phyloP scores from a whole-genome alignment of 2,797 vertebrate genomes.

The Cryptoprocta ferox region DNA sequence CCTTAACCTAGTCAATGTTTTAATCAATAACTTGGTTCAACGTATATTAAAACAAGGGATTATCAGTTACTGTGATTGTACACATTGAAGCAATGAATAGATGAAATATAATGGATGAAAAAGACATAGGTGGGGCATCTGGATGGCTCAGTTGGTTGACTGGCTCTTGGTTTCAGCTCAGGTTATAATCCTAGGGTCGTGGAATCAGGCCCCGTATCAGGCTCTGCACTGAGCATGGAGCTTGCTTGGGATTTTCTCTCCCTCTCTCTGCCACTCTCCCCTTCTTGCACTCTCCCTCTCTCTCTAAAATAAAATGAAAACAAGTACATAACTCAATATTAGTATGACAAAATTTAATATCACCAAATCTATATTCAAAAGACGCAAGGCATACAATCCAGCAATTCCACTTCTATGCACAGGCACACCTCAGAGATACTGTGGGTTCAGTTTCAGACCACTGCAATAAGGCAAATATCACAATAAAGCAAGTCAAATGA shows the following conservation, averaged over 20 bases:
- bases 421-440: not conserved
- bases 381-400: not conserved
- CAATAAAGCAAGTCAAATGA: not conserved
- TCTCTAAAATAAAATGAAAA: too few species aligned
- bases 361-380: not conserved
- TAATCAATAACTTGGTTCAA: slow-evolving; percentile 3
- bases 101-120: not conserved
- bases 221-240: too few species aligned
- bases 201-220: too few species aligned
- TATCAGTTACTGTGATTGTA: not conserved
- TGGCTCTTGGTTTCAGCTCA: too few species aligned
- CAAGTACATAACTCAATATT: not conserved
- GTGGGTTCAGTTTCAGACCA: not conserved
- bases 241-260: too few species aligned
- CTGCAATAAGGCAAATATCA: not conserved
- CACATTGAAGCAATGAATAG: not conserved
- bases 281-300: too few species aligned
- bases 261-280: too few species aligned
- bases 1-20: slow-evolving; percentile 9
- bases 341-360: not conserved
- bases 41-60: not conserved
- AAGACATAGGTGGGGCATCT: too few species aligned
- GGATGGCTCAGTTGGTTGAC: too few species aligned
- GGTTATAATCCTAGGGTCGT: too few species aligned
- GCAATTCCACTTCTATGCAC: not conserved